A percentile compares a stretch with the other conserved stretches of the same genome.
phyloP scores from a whole-genome alignment of 2,888 invertebrate genomes.

The Lutraria lutraria region DNA sequence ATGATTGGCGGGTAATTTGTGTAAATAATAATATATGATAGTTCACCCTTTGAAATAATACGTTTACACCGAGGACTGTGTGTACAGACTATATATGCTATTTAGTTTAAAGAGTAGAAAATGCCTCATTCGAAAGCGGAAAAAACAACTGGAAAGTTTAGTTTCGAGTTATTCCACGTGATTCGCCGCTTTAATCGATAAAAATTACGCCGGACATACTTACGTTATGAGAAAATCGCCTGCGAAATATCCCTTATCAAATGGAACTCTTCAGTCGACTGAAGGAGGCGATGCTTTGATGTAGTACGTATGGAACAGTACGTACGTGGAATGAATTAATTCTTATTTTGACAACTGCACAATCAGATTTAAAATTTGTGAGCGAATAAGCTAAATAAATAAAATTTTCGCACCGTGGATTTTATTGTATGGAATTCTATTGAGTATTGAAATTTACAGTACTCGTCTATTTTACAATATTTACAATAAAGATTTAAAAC shows the following conservation, averaged over 20 bases:
- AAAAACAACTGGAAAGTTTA: no score
- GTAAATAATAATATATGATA: no score
- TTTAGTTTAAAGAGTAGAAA: no score
- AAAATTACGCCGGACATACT: background rate
- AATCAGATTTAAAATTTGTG: background rate
- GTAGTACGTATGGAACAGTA: no score
- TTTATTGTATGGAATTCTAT: background rate
- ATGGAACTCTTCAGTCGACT: background rate
- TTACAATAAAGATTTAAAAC: background rate
- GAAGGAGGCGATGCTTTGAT: background rate
- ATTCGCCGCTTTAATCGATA: conserved; percentile 15
- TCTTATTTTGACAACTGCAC: conserved; percentile 1
- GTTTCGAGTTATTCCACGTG: background rate
- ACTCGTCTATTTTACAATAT: background rate
- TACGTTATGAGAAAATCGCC: background rate
- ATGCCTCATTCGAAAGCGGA: no score
- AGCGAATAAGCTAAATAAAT: background rate
- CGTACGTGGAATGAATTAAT: background rate
- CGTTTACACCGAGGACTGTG: no score
- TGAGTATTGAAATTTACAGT: background rate
- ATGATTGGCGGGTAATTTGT: no score
- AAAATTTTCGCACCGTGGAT: background rate
- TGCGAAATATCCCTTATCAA: background rate
- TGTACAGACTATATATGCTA: no score
- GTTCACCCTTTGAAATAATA: no score